Percentiles rank a stretch among this genome's conserved stretches.
These are phyloP conservation scores for Furcula furcula DNA, from an alignment of 2,888 invertebrate species.

Conservation along the genomic window DNA sequence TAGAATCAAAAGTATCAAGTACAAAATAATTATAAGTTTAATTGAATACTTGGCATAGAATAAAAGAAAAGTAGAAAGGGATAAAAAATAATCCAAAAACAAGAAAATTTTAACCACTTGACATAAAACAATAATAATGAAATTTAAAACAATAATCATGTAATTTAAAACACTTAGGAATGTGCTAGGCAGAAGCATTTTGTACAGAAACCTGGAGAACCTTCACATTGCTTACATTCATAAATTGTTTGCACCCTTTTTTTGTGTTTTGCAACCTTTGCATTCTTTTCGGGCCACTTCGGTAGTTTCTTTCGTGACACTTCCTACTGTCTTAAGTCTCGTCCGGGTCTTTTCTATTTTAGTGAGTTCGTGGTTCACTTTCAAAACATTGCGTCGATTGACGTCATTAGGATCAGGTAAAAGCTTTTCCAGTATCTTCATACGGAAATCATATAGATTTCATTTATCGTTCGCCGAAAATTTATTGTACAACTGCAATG, in stretches of 20 bases:
- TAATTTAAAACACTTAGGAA: slow-evolving; percentile 13
- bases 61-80: slow-evolving; percentile 4
- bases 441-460: slow-evolving; percentile 26
- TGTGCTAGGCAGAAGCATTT: slow-evolving; percentile 24
- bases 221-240: slow-evolving; percentile 30
- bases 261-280: slow-evolving; percentile 26
- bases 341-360: slow-evolving; percentile 26
- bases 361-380: slow-evolving; percentile 22
- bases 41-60: slow-evolving; percentile 3
- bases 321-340: slow-evolving; percentile 9
- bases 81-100: slow-evolving; percentile 5
- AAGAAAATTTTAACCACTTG: slow-evolving; percentile 4
- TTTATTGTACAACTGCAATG: slow-evolving; percentile 19
- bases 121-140: slow-evolving; percentile 1
- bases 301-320: slow-evolving; percentile 10
- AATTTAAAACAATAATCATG: slow-evolving; percentile 3
- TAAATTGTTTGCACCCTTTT: slow-evolving; percentile 29
- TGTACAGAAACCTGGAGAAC: slow-evolving; percentile 25
- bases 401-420: slow-evolving; percentile 13
- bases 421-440: slow-evolving; percentile 13
- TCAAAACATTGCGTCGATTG: slow-evolving; percentile 19
- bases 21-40: slow-evolving; percentile 9
- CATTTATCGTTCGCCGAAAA: slow-evolving; percentile 12
- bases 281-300: slow-evolving; percentile 31
- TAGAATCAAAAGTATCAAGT: slow-evolving; percentile 1